A percentile compares a stretch with the other conserved stretches of the same genome.
phyloP scores from a whole-genome alignment of 2,888 invertebrate species.

The Smittia sp. region DNA sequence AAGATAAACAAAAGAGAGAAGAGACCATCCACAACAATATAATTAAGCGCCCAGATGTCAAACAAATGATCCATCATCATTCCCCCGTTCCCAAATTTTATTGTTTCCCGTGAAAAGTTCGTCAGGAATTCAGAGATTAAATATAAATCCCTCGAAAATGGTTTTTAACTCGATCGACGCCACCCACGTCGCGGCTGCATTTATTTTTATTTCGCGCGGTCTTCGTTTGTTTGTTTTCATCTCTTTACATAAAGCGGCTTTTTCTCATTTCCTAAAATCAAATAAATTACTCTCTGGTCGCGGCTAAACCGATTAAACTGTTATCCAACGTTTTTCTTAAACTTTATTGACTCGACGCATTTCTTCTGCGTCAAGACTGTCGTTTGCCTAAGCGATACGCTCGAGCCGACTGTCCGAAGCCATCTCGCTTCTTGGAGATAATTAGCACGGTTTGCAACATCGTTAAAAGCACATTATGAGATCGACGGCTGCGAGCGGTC shows the following conservation, averaged over 20 bases:
- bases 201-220: slow-evolving; percentile 1
- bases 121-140: background rate
- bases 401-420: background rate
- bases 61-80: background rate
- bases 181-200: background rate
- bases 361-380: background rate
- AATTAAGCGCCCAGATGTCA: background rate
- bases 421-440: background rate
- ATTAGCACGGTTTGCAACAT: slow-evolving; percentile 6
- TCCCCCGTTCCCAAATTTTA: background rate
- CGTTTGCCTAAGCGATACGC: background rate
- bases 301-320: slow-evolving; percentile 35
- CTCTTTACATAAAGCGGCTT: slow-evolving; percentile 1
- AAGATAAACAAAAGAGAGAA: background rate
- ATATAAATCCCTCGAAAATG: background rate
- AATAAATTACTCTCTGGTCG: background rate
- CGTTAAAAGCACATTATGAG: slow-evolving; percentile 16
- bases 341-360: slow-evolving; percentile 31
- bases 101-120: background rate
- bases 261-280: background rate
- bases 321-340: slow-evolving; percentile 37
- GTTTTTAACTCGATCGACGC: background rate
- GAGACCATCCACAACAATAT: background rate
- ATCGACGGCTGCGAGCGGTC: background rate
- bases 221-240: slow-evolving; percentile 23